phyloP scores from a whole-genome alignment of 1,140 invertebrate genomes.

The Phocides pigmalion region DNA sequence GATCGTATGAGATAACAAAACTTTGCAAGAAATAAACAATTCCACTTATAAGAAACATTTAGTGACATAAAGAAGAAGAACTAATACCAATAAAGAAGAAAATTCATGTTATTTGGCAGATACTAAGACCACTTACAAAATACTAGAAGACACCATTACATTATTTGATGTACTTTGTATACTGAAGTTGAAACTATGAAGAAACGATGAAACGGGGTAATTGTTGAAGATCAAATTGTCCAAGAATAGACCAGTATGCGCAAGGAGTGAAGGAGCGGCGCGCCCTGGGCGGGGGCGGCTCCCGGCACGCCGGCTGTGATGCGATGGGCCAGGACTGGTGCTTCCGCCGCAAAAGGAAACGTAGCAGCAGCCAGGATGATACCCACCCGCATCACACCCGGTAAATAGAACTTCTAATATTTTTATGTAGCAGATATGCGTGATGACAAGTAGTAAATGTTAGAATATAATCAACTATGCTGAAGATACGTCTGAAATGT shows the following conservation, averaged over 20 bases:
- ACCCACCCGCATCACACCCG: constrained; percentile 79
- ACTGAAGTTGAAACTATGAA: constrained; percentile 2
- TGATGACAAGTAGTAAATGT: too few species aligned
- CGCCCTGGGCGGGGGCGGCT: constrained; percentile 77
- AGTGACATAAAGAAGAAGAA: too few species aligned
- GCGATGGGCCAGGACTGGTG: constrained; percentile 90
- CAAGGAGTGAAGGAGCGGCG: constrained; percentile 56
- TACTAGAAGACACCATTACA: neutral
- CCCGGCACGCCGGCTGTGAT: constrained; percentile 78
- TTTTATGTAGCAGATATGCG: too few species aligned
- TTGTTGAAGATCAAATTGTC: constrained; percentile 13
- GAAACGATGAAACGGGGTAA: constrained; percentile 2
- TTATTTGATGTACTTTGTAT: neutral
- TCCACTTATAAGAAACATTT: too few species aligned
- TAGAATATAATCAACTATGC: too few species aligned
- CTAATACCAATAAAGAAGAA: too few species aligned
- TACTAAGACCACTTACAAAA: neutral
- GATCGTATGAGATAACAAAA: too few species aligned
- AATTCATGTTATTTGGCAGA: too few species aligned
- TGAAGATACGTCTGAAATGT: too few species aligned
- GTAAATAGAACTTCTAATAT: constrained; percentile 47
- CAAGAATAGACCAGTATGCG: constrained; percentile 41
- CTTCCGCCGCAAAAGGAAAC: constrained; percentile 87
- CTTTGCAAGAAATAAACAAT: too few species aligned
- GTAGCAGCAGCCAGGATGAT: constrained; percentile 83